A percentile compares a stretch with the other conserved stretches of the same genome.
Conservation (phyloP, 2,113 vertebrate species). For the Sinocyclocheilus grahami region DNA sequence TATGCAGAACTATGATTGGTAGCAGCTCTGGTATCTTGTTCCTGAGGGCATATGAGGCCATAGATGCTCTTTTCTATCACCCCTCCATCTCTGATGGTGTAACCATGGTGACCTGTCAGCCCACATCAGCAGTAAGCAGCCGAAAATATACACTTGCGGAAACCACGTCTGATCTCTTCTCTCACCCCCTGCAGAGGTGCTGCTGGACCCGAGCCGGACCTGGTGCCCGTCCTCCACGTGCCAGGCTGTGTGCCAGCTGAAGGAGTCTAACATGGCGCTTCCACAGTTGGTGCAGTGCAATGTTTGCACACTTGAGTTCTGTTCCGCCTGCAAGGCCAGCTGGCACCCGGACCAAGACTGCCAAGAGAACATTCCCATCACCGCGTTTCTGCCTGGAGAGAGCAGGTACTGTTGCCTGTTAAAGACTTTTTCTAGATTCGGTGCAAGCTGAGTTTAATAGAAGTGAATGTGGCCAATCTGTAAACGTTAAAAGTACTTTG, state of each 20-base stretch:
- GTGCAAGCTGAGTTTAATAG: background rate
- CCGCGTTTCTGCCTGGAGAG: slow-evolving; percentile 91
- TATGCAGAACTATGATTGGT: background rate
- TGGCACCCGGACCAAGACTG: slow-evolving; percentile 96
- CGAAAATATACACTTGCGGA: slow-evolving; percentile 9
- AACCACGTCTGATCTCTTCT: background rate
- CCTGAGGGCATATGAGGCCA: slow-evolving; percentile 7
- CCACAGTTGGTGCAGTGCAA: slow-evolving; percentile 92
- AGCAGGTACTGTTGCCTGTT: slow-evolving; percentile 79
- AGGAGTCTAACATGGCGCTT: slow-evolving; percentile 83
- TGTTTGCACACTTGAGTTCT: slow-evolving; percentile 91
- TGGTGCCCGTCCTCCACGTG: slow-evolving; percentile 96
- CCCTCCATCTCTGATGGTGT: slow-evolving; percentile 12
- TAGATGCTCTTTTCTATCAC: background rate
- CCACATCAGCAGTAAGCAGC: background rate
- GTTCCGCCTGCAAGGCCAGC: slow-evolving; percentile 91
- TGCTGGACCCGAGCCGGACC: slow-evolving; percentile 95
- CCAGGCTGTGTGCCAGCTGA: slow-evolving; percentile 95
- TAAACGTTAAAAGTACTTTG: background rate
- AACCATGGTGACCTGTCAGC: slow-evolving; percentile 33
- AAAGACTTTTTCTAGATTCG: background rate
- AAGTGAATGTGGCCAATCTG: background rate
- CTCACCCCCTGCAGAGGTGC: slow-evolving; percentile 81
- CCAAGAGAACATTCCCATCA: slow-evolving; percentile 86
- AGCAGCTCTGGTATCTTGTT: background rate